Conservation (phyloP, 2,797 vertebrate genomes). For the Sphenopsis melanotis region DNA sequence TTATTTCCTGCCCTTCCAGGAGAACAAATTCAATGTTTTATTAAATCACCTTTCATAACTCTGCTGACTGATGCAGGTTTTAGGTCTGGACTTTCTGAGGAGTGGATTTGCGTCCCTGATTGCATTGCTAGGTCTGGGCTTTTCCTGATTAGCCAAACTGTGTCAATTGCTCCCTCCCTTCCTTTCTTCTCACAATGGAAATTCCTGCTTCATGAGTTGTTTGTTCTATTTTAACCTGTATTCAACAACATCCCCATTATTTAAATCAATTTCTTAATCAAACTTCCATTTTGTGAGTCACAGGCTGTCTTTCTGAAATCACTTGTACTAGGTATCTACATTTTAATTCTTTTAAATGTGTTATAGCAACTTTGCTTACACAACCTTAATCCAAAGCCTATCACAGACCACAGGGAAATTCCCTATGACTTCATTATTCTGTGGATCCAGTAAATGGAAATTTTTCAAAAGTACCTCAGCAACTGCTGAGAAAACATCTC, state of each 20-base stretch:
- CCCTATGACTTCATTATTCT: slow-evolving; percentile 19
- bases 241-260: background rate
- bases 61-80: background rate
- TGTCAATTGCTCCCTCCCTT: background rate
- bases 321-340: background rate
- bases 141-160: slow-evolving; percentile 2
- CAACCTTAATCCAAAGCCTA: background rate
- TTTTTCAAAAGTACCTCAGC: slow-evolving; percentile 15
- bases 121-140: background rate
- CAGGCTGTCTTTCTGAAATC: background rate
- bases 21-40: background rate
- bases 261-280: background rate
- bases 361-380: background rate
- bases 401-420: background rate
- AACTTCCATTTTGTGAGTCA: background rate
- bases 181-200: background rate
- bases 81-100: background rate
- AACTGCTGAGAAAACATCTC: background rate
- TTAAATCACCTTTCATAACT: slow-evolving; percentile 18
- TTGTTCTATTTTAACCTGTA: background rate
- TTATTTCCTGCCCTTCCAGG: slow-evolving; percentile 17
- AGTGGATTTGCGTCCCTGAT: background rate
- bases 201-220: background rate
- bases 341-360: background rate
- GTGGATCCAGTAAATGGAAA: background rate